Evolutionary conservation across 2,113 vertebrate genomes (phyloP).

Genomic region (Chunga burmeisteri): DNA sequence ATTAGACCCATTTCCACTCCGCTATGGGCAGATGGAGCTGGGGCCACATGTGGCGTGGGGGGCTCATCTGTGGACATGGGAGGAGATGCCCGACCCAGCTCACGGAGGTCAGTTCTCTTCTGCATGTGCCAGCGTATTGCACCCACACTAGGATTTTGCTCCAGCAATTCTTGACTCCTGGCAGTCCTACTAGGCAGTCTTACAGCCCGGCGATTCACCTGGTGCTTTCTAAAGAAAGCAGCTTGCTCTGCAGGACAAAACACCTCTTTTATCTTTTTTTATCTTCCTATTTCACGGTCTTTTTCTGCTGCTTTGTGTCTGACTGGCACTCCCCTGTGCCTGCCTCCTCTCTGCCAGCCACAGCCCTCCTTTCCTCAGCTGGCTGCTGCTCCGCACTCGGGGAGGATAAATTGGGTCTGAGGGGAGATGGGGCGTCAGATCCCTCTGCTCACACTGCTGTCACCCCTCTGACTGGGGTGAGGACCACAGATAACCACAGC

Average conservation of each 20-base stretch:
- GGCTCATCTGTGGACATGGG: not conserved
- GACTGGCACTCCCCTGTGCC: fast-evolving
- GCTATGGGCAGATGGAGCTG: not conserved
- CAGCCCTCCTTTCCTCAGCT: not conserved
- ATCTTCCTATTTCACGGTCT: not conserved
- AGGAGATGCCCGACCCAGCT: not conserved
- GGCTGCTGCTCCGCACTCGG: not conserved
- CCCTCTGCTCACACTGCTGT: fast-evolving
- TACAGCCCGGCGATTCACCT: fast-evolving
- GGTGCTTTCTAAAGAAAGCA: not conserved
- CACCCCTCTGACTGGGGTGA: fast-evolving
- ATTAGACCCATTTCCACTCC: not conserved
- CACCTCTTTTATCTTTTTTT: not conserved
- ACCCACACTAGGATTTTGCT: not conserved
- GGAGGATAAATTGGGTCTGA: not conserved
- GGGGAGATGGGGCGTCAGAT: not conserved
- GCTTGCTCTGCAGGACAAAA: not conserved
- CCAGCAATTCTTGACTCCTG: not conserved
- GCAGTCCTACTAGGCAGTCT: not conserved
- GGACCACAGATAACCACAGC: not conserved
- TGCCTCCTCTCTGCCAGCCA: not conserved
- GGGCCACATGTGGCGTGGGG: fast-evolving
- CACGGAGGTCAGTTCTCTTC: not conserved
- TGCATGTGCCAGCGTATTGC: fast-evolving
- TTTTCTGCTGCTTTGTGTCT: not conserved